Evolutionary conservation across 2,888 invertebrate genomes (phyloP), one percentile per base, ranked within the genome.

Genomic region (Malachius bipustulatus): DNA sequence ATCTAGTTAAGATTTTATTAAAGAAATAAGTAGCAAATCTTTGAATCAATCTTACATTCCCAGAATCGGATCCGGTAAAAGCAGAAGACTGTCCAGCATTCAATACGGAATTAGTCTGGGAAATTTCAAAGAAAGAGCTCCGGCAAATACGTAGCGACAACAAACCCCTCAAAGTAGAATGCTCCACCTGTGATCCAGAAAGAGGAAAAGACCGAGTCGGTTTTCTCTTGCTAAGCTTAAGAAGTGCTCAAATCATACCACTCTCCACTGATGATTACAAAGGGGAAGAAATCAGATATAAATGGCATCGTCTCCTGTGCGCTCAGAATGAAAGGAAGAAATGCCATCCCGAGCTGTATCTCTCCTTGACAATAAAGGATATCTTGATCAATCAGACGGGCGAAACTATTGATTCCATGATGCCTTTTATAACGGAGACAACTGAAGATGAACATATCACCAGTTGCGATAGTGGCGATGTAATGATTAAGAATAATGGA

Each of bases 41-140:
- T 19, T 6, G 24, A 6, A 19, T 19, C 24, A 19, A 19, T 8
- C 24, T n/a, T 19, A 19, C n/a, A n/a, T 19, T 45, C 34, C 59
- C 77, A 47, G 79, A 83, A 58, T 76, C 82, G 0, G 79, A 81
- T 50, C 66, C 71, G 9, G 67, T 70, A 4, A 64, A 70, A 2
- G 66, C 76, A 0, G 64, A 66, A 16, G 67, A 71, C 30, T 62
- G 67, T 36, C 77, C 79, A 1, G 60, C 69, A 29, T 82, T 82
- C 54, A 75, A 76, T 42, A 78, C 77, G 13, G 80, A 82, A 55
- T 69, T 84, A 36, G 73, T 82, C 33, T 85, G 84, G 84, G 82
- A 83, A 57, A 75, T 78, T 2, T 78, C 80, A 46, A 78, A 79
- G 60, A 70, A 71, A 46, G 69, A 73, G 39, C 66, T 83, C 45